Evolutionary conservation across 2,797 vertebrate species (phyloP), one percentile per base, ranked within the genome.

Genomic region (Propithecus perrieri): DNA sequence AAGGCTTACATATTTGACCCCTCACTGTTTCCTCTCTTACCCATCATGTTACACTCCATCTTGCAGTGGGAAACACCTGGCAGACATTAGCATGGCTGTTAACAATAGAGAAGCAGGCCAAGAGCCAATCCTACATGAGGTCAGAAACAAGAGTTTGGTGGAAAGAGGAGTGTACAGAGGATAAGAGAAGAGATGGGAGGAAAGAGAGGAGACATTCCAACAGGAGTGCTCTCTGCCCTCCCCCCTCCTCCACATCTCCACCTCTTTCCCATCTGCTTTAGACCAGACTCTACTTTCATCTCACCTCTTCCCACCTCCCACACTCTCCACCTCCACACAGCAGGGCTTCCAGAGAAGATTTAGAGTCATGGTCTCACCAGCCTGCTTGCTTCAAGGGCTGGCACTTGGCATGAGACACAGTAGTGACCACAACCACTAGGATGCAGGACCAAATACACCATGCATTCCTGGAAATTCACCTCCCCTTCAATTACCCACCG

Each of bases 41-140:
- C 85, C 59, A 84, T 63, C n/a, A 1, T 91, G 46, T 81, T 85
- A 61, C 71, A 91, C 12, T 43, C 86, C n/a, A 57, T 15, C 76
- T 90, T 85, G 48, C 24, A 74, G 74, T 72, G 43, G 95, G 97
- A 97, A 98, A 94, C 96, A 98, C 96, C 97, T 89, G 92, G 59
- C 63, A 89, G 85, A n/a, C 74, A 90, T 95, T 91, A 87, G 78
- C 61, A 93, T 20, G 2, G 30, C 59, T 85, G 5, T 46, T 17
- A 13, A 95, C 43, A 96, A 96, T 93, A 92, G 97, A 59, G 30
- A 28, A 30, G 48, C 57, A 85, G 9, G 41, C 79, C 72, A 81
- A 22, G 24, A 72, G 88, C 65, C 61, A 69, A 92, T 63, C 89
- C 85, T 85, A 91, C 78, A 93, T 94, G 89, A 93, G 84, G 92